Evolutionary conservation across 2,113 vertebrate species (phyloP), one percentile per base, ranked within the genome.

Genomic region (Eolophus roseicapilla): DNA sequence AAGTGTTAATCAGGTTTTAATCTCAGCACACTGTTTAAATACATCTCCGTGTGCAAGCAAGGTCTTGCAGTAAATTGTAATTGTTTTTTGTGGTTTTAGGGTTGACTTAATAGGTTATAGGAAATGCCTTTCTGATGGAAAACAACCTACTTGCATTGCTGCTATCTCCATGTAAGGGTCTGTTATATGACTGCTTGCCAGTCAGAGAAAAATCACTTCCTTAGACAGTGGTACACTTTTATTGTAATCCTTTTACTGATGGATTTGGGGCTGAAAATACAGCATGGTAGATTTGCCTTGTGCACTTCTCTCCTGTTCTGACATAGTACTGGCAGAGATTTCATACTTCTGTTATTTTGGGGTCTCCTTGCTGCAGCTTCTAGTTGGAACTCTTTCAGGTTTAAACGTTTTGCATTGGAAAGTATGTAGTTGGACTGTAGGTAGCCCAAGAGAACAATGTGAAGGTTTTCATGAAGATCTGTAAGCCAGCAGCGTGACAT

Each of bases 161-260:
- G 15, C 28, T 71, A 9, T 67, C 39, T 55, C 46, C 64, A 3
- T 52, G 49, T 86, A 74, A 91, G 49, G 19, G n/a, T 64, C 59
- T 85, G 18, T 90, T 19, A 25, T 59, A 37, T 82, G 75, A 70
- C 50, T 88, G 28, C 37, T 73, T 91, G 47, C 67, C 59, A 74
- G 70, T 76, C 59, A 88, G 60, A 70, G 64, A 78, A 94, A 93
- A 94, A 92, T 77, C 81, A 57, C 68, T 80, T 92, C 31, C 46
- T 90, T 93, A 89, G 89, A 39, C 55, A 84, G 77, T 4, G 3
- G 80, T 88, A 85, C 28, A 64, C 86, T 91, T 78, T 80, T 62
- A 77, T 88, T 88, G 71, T 90, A 95, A 92, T 94, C 92, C 13
- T 49, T 90, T 94, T 93, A 94, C 7, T 53, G 71, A 41, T 90